Evolutionary conservation across 2,797 vertebrate species (phyloP).

Genomic region (Xenops minutus): DNA sequence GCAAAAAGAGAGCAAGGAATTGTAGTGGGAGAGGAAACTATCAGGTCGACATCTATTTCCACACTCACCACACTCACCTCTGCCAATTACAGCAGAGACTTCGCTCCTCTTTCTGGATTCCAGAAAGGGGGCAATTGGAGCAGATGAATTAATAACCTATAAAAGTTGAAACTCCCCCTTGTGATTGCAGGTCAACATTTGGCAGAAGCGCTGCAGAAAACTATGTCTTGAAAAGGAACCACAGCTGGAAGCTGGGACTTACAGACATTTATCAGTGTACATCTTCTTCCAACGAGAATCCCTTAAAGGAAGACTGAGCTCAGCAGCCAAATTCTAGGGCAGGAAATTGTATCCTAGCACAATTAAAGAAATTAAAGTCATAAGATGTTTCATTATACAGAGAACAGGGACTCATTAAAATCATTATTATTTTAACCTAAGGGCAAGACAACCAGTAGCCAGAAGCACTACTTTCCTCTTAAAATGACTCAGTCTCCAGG

Average conservation of each 20-base stretch:
- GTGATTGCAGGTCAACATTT: background rate
- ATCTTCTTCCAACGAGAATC: background rate
- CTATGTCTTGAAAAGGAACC: background rate
- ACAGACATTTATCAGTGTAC: background rate
- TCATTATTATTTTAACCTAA: background rate
- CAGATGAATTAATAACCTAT: background rate
- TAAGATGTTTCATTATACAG: background rate
- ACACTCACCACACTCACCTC: background rate
- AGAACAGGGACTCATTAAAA: background rate
- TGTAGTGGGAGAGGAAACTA: background rate
- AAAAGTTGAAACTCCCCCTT: background rate
- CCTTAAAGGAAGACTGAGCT: background rate
- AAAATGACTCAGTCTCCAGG: background rate
- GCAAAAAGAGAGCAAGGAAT: background rate
- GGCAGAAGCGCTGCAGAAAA: background rate
- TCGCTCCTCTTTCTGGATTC: background rate
- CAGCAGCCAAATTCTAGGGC: background rate
- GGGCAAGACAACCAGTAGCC: background rate
- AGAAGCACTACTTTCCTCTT: background rate
- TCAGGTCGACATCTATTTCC: background rate
- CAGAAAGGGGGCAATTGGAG: background rate
- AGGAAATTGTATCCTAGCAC: background rate
- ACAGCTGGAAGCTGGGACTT: background rate
- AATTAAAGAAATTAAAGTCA: background rate
- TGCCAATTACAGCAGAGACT: background rate